Conservation (phyloP, 2,888 invertebrate genomes). For the Himalopsyche kuldschensis region DNA sequence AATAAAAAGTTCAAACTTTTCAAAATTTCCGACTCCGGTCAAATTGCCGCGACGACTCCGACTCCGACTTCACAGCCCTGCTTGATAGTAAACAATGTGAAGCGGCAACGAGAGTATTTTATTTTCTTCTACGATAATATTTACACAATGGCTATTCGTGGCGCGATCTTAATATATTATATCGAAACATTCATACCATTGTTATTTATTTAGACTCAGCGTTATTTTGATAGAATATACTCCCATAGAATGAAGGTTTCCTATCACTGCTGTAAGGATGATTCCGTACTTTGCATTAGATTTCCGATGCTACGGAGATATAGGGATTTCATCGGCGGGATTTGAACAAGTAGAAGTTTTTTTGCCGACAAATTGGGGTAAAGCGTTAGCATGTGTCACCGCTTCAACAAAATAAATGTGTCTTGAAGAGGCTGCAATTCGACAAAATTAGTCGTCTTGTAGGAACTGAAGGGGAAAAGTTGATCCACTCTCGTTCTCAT, state of each 20-base stretch:
- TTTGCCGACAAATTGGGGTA: background rate
- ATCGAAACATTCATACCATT: no score
- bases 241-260: background rate
- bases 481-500: background rate
- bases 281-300: background rate
- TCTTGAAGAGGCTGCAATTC: background rate
- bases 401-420: constrained; percentile 7
- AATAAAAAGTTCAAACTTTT: no score
- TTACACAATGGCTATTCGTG: no score
- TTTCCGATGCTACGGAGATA: background rate
- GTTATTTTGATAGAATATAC: no score
- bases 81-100: no score
- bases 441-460: constrained; percentile 17
- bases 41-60: no score
- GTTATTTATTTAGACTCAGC: no score
- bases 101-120: no score
- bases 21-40: no score
- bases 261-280: background rate
- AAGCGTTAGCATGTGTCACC: constrained; percentile 12
- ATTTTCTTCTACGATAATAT: no score
- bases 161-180: no score
- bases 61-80: no score
- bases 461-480: background rate
- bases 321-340: background rate
- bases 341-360: background rate